phyloP scores from a whole-genome alignment of 2,113 vertebrate genomes.

The Madoqua kirkii region DNA sequence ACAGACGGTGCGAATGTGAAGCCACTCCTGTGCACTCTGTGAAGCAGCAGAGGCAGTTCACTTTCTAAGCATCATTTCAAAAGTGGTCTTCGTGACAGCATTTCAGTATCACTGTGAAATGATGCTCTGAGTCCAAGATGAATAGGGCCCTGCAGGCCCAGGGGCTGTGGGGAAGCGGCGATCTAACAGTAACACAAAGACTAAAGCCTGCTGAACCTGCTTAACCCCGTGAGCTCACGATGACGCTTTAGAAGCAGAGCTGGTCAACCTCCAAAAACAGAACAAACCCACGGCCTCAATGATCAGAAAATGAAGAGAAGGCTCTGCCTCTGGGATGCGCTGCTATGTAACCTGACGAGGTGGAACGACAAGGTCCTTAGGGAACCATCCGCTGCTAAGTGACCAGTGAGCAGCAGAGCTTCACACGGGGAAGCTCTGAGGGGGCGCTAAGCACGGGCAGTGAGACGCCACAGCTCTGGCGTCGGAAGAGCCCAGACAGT shows the following conservation, averaged over 20 bases:
- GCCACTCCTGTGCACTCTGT: fast-evolving
- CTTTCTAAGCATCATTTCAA: background rate
- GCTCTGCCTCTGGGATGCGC: too few species aligned
- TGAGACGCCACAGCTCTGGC: too few species aligned
- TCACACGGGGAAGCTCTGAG: background rate
- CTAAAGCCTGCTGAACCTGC: background rate
- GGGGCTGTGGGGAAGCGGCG: background rate
- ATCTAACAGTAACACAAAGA: too few species aligned
- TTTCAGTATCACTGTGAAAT: background rate
- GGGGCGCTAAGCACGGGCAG: fast-evolving
- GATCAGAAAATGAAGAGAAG: background rate
- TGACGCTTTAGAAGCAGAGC: background rate
- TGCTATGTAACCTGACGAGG: fast-evolving
- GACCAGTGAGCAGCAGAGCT: background rate
- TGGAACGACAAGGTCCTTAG: fast-evolving
- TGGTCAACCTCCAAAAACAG: background rate
- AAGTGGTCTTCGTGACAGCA: background rate
- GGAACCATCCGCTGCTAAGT: background rate
- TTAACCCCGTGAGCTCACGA: background rate
- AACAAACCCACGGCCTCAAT: background rate
- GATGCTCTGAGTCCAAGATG: background rate
- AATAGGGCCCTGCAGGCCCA: background rate
- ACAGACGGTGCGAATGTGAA: fast-evolving
- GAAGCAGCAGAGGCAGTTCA: background rate
- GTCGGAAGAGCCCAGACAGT: too few species aligned